These are phyloP conservation scores for Pitta sordida DNA, from an alignment of 2,113 vertebrate genomes.

Conservation along the genomic window DNA sequence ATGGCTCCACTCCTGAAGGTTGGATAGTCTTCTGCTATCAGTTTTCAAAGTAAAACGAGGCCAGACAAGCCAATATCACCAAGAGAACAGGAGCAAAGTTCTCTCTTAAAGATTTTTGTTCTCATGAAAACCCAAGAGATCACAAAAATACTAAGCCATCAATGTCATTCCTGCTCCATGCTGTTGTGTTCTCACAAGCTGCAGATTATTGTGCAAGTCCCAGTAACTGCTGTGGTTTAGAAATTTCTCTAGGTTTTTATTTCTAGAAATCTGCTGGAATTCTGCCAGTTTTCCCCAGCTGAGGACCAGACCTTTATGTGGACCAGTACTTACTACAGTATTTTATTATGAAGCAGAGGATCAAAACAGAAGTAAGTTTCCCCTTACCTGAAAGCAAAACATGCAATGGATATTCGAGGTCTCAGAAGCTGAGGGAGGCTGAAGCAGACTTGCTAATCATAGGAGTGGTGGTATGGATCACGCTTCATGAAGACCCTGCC, in stretches of 20 bases:
- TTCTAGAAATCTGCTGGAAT: background rate
- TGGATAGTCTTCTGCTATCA: constrained; percentile 69
- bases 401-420: background rate
- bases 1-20: constrained; percentile 60
- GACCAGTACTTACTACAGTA: background rate
- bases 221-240: background rate
- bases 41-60: constrained; percentile 60
- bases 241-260: background rate
- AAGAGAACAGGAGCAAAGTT: constrained; percentile 38
- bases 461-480: background rate
- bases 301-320: background rate
- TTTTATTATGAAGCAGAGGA: background rate
- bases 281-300: background rate
- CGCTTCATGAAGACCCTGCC: background rate
- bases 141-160: background rate
- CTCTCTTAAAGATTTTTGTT: background rate
- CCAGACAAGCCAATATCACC: background rate
- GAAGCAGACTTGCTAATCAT: background rate
- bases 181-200: background rate
- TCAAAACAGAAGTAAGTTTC: background rate
- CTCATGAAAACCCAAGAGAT: background rate
- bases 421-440: background rate
- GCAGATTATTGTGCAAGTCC: background rate
- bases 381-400: background rate
- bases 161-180: background rate